A percentile compares a stretch with the other conserved stretches of the same genome.
Conservation (phyloP, 2,797 vertebrate genomes). For the Sciurus carolinensis region DNA sequence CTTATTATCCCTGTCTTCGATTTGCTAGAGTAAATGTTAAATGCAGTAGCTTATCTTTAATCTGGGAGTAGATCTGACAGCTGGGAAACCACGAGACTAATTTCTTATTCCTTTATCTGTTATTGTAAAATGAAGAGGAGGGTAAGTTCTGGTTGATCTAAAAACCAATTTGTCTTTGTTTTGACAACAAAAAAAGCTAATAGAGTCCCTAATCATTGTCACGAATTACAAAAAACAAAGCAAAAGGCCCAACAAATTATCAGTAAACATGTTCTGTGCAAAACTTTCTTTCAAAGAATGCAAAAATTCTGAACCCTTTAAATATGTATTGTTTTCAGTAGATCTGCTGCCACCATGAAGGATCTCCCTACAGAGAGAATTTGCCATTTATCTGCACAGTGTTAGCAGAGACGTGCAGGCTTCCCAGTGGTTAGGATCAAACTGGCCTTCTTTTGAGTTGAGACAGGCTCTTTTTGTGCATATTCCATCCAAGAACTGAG, state of each 20-base stretch:
- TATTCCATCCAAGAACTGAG: not conserved
- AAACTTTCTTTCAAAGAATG: not conserved
- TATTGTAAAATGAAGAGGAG: not conserved
- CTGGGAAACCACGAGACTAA: not conserved
- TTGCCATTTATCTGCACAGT: not conserved
- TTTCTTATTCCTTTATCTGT: not conserved
- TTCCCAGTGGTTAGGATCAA: not conserved
- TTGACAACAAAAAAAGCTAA: not conserved
- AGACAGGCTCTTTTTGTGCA: not conserved
- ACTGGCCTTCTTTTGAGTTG: not conserved
- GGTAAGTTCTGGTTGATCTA: not conserved
- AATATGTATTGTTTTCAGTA: not conserved
- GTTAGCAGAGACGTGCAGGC: not conserved
- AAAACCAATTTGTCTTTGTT: not conserved
- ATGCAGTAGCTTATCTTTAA: slow-evolving; percentile 11
- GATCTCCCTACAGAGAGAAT: not conserved
- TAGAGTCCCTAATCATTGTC: not conserved
- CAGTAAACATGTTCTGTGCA: not conserved
- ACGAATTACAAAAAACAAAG: not conserved
- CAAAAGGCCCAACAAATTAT: not conserved
- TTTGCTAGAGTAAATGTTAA: slow-evolving; percentile 52
- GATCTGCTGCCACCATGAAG: not conserved
- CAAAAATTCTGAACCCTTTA: not conserved
- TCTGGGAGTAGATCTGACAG: not conserved
- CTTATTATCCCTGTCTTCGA: not conserved